phyloP scores from a whole-genome alignment of 1,140 invertebrate genomes.

The Zaprionus nigranus region DNA sequence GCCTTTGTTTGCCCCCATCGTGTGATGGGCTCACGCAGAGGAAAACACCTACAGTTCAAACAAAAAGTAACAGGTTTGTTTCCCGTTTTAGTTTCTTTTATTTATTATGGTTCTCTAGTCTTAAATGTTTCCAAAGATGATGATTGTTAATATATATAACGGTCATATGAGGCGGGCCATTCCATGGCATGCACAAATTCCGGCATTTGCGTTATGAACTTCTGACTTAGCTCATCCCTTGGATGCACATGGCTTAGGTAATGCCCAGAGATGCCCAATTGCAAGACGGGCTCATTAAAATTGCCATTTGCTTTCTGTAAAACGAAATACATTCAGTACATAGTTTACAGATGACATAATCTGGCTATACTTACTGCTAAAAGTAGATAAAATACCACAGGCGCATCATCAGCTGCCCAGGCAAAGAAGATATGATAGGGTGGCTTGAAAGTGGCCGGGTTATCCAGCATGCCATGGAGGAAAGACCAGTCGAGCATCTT shows the following conservation, averaged over 20 bases:
- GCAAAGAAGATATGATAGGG: constrained; percentile 89
- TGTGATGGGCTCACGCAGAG: too few relatives aligned
- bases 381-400: constrained; percentile 87
- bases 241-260: constrained; percentile 56
- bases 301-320: constrained; percentile 85
- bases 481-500: constrained; percentile 65
- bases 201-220: constrained; percentile 56
- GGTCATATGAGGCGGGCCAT: constrained; percentile 66
- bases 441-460: constrained; percentile 86
- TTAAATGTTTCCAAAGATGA: not conserved
- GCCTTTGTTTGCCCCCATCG: constrained; percentile 26
- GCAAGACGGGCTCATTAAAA: constrained; percentile 50
- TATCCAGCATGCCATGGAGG: constrained; percentile 86
- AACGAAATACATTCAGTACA: not conserved
- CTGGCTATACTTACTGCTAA: constrained; percentile 32
- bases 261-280: constrained; percentile 62
- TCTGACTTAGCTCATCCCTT: constrained; percentile 39
- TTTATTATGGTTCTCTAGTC: constrained; percentile 2
- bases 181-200: constrained; percentile 71
- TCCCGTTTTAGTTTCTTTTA: not conserved
- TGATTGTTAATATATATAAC: constrained; percentile 50
- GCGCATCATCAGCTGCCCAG: constrained; percentile 86
- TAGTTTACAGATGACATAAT: not conserved
- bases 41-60: not conserved
- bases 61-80: not conserved